Evolutionary conservation across 1,140 invertebrate genomes (phyloP).

Genomic region (Neotoxoptera formosana): DNA sequence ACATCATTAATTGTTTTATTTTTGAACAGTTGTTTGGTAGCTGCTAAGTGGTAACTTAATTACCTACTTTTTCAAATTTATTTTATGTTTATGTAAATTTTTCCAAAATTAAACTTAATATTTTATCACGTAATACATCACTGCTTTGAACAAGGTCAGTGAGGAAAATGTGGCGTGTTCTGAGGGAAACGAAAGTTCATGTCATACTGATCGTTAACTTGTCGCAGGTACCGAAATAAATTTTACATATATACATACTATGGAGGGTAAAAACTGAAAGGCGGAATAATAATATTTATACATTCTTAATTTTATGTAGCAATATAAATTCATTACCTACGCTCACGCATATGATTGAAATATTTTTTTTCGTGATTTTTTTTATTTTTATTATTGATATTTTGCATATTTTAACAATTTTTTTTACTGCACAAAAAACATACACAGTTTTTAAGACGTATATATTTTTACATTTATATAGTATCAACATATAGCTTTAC

Average conservation of each 20-base stretch:
- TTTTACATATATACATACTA: background rate
- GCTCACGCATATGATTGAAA: background rate
- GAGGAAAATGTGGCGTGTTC: background rate
- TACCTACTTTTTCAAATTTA: background rate
- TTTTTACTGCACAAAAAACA: background rate
- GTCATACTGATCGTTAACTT: background rate
- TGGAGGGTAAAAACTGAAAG: background rate
- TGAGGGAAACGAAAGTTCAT: conserved; percentile 14
- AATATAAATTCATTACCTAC: background rate
- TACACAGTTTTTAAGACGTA: background rate
- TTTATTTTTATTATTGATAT: background rate
- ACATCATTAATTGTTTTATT: background rate
- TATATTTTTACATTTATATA: background rate
- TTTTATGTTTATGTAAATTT: conserved; percentile 33
- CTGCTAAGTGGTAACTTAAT: background rate
- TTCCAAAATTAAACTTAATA: conserved; percentile 6
- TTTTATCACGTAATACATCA: conserved; percentile 20
- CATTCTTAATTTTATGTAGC: background rate
- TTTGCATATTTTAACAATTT: background rate
- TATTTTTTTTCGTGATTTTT: background rate
- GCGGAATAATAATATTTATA: background rate
- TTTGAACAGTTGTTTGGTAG: background rate
- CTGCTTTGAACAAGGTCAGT: background rate
- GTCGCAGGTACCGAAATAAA: background rate
- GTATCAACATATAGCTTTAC: too few relatives aligned